Base-by-base conservation (phyloP, 2,797 vertebrate genomes). In the Pseudomugil tenellus region DNA sequence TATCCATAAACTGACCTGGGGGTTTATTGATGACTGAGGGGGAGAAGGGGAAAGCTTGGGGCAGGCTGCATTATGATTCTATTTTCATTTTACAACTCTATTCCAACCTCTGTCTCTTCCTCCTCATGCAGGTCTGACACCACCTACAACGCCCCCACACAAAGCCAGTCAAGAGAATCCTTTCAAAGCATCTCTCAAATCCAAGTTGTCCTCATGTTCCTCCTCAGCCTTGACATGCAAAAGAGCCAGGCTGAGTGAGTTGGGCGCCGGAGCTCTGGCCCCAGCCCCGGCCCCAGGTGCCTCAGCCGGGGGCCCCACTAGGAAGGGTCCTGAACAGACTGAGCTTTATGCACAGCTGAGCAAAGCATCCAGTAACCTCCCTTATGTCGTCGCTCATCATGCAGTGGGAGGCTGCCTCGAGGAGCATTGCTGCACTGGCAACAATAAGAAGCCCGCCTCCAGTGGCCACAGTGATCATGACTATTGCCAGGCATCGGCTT, bases 101-200 rank as follows among this genome's bases (percentile, higher is more conserved):
- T 65, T 51, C 70, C 76, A 70, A 81, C 63, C 25, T 69, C 52
- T 83, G 35, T 81, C 21, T 84, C 56, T 68, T 52, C 77, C 72
- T 67, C 70, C 62, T 71, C 37, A 58, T 65, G 54, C 91, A 99
- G 98, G 97, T 96, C 96, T 99, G 95, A 99, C 98, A 95, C 98
- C 97, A 94, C 98, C 98, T 92, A 99, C 98, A 46, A 99, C 98
- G 94, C 98, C 98, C 95, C 98, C 97, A 96, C 97, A 99, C 93
- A 99, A 99, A 96, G 93, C 95, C 94, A 98, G 96, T 94, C 97
- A 98, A 95, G 98, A 99, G 95, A 98, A 96, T 93, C 96, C 96
- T 95, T 99, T 99, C 86, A 96, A 97, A 95, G 94, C 96, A 95
- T 98, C 96, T 93, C 94, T 97, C 87, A 98, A 98, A 95, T 95